Conservation (phyloP, 2,797 vertebrate genomes). For the Caiman crocodilus region DNA sequence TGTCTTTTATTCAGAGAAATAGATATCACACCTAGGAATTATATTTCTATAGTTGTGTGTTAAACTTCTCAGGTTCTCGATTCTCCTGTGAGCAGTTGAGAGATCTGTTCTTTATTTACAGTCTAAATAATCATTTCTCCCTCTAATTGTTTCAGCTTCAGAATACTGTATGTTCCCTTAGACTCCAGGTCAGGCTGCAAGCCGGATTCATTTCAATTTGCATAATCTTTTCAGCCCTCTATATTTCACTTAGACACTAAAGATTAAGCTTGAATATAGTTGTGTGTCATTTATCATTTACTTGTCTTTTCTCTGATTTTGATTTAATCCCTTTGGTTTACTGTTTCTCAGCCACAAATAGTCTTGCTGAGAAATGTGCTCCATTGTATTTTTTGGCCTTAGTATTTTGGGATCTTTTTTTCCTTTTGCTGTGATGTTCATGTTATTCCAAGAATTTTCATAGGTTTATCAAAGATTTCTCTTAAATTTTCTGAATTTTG, state of each 20-base stretch:
- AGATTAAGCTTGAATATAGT: constrained; percentile 7
- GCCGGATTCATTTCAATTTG: constrained; percentile 34
- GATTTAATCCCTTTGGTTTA: constrained; percentile 63
- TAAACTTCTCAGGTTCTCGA: background rate
- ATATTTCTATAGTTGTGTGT: background rate
- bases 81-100: background rate
- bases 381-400: background rate
- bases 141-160: background rate
- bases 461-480: background rate
- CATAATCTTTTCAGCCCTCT: constrained; percentile 32
- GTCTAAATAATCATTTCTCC: background rate
- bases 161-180: background rate
- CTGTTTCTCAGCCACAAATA: background rate
- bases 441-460: background rate
- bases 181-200: background rate
- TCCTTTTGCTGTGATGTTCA: constrained; percentile 6
- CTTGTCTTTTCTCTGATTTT: constrained; percentile 36
- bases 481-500: background rate
- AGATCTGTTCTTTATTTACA: background rate
- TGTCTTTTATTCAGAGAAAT: background rate
- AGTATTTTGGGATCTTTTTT: background rate
- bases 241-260: constrained; percentile 12
- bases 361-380: background rate
- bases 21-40: background rate
- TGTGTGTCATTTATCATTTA: constrained; percentile 28